phyloP scores from a whole-genome alignment of 2,113 vertebrate genomes.

The Pavo muticus region DNA sequence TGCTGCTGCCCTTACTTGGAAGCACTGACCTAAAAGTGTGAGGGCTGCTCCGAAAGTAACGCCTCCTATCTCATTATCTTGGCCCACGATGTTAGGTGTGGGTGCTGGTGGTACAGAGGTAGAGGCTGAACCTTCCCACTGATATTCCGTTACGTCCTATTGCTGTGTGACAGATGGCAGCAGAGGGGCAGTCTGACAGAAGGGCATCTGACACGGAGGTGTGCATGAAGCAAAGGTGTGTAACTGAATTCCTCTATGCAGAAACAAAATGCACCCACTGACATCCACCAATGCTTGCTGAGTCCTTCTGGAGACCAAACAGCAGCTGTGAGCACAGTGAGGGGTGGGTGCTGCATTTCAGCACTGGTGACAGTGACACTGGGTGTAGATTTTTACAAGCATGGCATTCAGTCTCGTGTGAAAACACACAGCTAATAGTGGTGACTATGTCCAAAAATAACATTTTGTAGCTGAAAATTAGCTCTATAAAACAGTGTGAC shows the following conservation, averaged over 20 bases:
- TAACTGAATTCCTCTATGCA: background rate
- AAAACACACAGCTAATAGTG: too few species aligned
- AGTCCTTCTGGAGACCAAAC: background rate
- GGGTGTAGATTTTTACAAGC: background rate
- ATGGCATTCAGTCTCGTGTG: background rate
- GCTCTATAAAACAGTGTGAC: background rate
- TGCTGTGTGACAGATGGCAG: too few species aligned
- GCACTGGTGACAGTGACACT: background rate
- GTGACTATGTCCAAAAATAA: background rate
- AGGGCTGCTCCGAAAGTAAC: background rate
- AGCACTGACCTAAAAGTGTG: constrained; percentile 5
- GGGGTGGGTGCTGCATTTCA: background rate
- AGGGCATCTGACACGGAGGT: background rate
- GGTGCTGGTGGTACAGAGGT: background rate
- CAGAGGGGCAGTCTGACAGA: background rate
- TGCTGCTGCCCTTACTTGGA: constrained; percentile 52
- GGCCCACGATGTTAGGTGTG: background rate
- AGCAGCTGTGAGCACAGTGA: background rate
- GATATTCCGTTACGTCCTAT: background rate
- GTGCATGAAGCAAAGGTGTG: too few species aligned
- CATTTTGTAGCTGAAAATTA: background rate
- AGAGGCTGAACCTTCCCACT: background rate
- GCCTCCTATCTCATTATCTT: background rate
- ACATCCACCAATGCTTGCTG: background rate
- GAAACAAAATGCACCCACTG: background rate